Evolutionary conservation across 1,140 invertebrate genomes (phyloP), one percentile per base, ranked within the genome.

Genomic region (Bombus turneri): DNA sequence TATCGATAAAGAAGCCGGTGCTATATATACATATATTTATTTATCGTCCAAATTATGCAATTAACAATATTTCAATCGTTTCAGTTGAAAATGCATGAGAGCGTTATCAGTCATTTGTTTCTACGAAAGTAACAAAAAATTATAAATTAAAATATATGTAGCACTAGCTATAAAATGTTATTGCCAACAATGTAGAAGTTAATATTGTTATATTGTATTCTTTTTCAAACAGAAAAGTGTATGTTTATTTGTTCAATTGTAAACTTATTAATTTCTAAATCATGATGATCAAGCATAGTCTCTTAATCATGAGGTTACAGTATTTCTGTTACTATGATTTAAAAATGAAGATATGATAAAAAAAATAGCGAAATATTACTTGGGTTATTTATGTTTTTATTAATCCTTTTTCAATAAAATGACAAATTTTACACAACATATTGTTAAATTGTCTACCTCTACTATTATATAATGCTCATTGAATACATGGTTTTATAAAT

Each of bases 341-440:
- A 87, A 83, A 85, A 73, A 87, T 77, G 72, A 86, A 83, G 66
- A 91, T 87, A 90, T 69, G 77, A 87, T 90, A 72, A 86, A 89
- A 89, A 88, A 90, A 90, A 89, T 72, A 91, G 81, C 69, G 18
- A 87, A 87, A 91, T 83, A 85, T 87, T 88, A 92, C 74, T 91
- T 86, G 82, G 86, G 87, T 92, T 91, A 92, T 91, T 91, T 92
- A 92, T 93, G 90, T 92, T 93, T 93, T 93, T 92, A 93, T 93
- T 89, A 86, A 93, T 90, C 87, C 88, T 92, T 94, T 93, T 93
- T 92, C 81, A 93, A 93, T 93, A 93, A 94, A 93, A 92, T 68
- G 68, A 79, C 88, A 87, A 88, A 90, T 88, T 78, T 86, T 83
- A 77, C 43, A 66, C 31, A 79, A 68, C 73, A 37, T 81, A 72